Percentiles rank a stretch among this genome's conserved stretches.
Evolutionary conservation across 1,140 invertebrate species (phyloP).

Genomic region (Ostrea denselamellosa): DNA sequence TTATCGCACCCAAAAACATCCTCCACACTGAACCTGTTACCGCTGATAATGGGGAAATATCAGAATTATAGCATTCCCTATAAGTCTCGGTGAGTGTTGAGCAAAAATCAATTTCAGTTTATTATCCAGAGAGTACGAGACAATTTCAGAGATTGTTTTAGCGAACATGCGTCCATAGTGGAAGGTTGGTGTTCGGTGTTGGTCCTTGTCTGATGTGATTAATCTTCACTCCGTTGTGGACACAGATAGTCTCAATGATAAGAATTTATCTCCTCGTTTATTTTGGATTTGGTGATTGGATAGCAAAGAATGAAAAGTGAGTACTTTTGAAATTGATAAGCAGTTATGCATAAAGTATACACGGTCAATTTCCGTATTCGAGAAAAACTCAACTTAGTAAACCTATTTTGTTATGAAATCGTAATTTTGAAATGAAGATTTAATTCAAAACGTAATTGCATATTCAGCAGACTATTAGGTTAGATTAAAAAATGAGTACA

Average conservation of each 20-base stretch:
- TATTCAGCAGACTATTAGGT: no score
- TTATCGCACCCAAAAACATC: not conserved
- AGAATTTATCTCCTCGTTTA: not conserved
- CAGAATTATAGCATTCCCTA: conserved; percentile 11
- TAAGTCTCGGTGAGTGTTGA: conserved; percentile 8
- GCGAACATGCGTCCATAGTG: not conserved
- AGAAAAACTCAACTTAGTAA: no score
- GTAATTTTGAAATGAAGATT: no score
- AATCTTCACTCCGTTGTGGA: not conserved
- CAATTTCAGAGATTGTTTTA: conserved; percentile 19
- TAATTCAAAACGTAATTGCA: no score
- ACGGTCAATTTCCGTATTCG: no score
- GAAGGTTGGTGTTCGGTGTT: not conserved
- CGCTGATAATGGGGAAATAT: conserved; percentile 8
- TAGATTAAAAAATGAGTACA: no score
- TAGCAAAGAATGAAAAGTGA: not conserved
- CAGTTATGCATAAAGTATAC: no score
- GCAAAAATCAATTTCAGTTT: conserved; percentile 26
- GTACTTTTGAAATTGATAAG: not conserved
- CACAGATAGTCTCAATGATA: not conserved
- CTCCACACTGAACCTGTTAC: not conserved
- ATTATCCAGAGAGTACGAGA: conserved; percentile 1
- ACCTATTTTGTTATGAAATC: no score
- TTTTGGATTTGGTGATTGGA: not conserved
- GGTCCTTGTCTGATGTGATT: not conserved